Evolutionary conservation across 2,797 vertebrate genomes (phyloP).

Genomic region (Alauda arvensis): DNA sequence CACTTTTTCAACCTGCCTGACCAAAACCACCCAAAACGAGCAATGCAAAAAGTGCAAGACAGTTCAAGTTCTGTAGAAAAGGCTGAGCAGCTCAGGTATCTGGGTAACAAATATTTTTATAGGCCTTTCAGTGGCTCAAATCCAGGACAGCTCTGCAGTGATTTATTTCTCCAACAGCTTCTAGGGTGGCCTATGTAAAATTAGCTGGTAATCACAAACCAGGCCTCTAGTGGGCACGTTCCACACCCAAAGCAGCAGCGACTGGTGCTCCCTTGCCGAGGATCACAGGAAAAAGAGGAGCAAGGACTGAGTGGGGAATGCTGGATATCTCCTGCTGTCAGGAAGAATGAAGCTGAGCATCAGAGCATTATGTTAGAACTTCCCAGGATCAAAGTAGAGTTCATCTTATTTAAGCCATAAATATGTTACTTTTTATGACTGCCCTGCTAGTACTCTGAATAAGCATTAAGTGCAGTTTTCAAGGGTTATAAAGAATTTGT

Average conservation of each 20-base stretch:
- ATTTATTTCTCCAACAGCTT: slow-evolving; percentile 33
- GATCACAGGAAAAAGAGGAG: not conserved
- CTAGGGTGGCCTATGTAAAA: slow-evolving; percentile 29
- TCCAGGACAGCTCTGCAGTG: slow-evolving; percentile 7
- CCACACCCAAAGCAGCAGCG: not conserved
- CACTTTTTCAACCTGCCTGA: not conserved
- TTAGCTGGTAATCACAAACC: slow-evolving; percentile 21
- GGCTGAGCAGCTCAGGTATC: slow-evolving; percentile 16
- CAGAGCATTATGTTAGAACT: not conserved
- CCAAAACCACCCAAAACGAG: not conserved
- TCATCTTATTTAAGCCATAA: not conserved
- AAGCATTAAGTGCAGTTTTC: not conserved
- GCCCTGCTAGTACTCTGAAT: not conserved
- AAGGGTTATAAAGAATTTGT: not conserved
- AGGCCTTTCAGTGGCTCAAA: slow-evolving; percentile 12
- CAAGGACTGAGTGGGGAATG: not conserved
- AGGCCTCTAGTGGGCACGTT: not conserved
- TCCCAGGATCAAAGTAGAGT: not conserved
- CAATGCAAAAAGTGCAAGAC: not conserved
- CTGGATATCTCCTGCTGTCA: not conserved
- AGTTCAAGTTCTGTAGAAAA: not conserved
- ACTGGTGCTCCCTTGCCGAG: not conserved
- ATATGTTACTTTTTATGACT: not conserved
- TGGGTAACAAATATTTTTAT: slow-evolving; percentile 36
- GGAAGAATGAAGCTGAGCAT: not conserved